Evolutionary conservation across 2,113 vertebrate genomes (phyloP).

Genomic region (Festucalex cinctus): DNA sequence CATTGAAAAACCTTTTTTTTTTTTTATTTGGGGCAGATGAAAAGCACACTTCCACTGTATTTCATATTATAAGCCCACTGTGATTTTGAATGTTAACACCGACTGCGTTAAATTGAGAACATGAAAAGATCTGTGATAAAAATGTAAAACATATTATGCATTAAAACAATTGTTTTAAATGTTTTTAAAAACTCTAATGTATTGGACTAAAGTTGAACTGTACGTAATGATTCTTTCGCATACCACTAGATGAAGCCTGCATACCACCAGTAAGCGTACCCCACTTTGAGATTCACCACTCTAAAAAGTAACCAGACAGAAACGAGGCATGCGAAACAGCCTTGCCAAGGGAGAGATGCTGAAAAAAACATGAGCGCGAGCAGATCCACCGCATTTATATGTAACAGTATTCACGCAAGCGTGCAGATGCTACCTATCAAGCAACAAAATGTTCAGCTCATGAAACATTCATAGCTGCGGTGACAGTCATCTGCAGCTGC

Average conservation of each 20-base stretch:
- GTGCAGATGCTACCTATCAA: conserved; percentile 20
- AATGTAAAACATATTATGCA: too few species aligned
- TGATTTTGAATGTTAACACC: too few species aligned
- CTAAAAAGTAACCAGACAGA: not conserved
- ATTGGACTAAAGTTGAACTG: not conserved
- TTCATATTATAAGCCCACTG: too few species aligned
- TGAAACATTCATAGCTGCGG: conserved; percentile 51
- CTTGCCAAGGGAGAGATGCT: conserved; percentile 17
- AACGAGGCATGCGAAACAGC: not conserved
- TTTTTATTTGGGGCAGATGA: too few species aligned
- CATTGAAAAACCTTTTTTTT: too few species aligned
- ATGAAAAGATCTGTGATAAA: too few species aligned
- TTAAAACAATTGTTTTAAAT: too few species aligned
- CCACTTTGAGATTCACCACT: not conserved
- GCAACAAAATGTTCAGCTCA: conserved; percentile 25
- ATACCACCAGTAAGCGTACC: not conserved
- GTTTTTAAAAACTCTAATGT: too few species aligned
- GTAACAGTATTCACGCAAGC: conserved; percentile 23
- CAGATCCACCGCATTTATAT: conserved; percentile 41
- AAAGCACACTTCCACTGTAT: too few species aligned
- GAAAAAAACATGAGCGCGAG: conserved; percentile 47
- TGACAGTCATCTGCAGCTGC: conserved; percentile 15
- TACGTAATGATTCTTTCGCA: not conserved
- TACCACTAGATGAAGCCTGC: not conserved
- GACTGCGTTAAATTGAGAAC: too few species aligned